Evolutionary conservation across 2,888 invertebrate species (phyloP), one percentile per base, ranked within the genome.

Genomic region (Pterobdella sp.): DNA sequence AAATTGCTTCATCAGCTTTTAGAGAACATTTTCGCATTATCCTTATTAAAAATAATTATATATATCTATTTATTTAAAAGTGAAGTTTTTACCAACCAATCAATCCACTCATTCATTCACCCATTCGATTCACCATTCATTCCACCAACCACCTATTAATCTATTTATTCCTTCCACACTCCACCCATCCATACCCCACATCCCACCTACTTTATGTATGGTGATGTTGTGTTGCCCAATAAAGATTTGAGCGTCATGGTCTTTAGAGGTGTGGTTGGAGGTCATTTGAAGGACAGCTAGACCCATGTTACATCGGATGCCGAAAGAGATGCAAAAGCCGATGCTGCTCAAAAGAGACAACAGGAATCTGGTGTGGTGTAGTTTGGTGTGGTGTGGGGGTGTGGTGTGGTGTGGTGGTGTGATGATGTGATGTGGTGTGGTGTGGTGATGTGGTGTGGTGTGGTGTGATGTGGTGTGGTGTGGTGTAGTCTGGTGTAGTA

Each of bases 281-380:
- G 70, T 70, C 70, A 70, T 70, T 31, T 70, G 70, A 14, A 70
- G 70, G 56, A 70, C 70, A 3, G 70, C 96, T 85, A 97, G 94
- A 72, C 96, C 94, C 91, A 98, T 93, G 86, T 97, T 98, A 85
- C 95, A 96, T 74, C 98, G 89, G 90, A 98, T 98, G 29, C 98
- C 98, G 82, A 86, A 86, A 2, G 85, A 85, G 74, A 86, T 84
- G 77, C 86, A 79, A 78, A 86, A 86, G 31, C 86, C 85, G 67
- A 86, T 77, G 76, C 85, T 83, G 77, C 85, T 85, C 36, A 86
- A 79, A 63, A 85, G 78, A 1, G 86, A 85, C 60, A 85, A 78
- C 74, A 82, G 81, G 81, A 82, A 82, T 36, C 82, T 78, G 70
- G 79, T 78, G 67, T 80, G 78, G 64, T 78, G 78, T 29, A 60